These are phyloP conservation scores for Trichomalopsis sarcophagae DNA, from an alignment of 1,140 invertebrate genomes.

Conservation along the genomic window DNA sequence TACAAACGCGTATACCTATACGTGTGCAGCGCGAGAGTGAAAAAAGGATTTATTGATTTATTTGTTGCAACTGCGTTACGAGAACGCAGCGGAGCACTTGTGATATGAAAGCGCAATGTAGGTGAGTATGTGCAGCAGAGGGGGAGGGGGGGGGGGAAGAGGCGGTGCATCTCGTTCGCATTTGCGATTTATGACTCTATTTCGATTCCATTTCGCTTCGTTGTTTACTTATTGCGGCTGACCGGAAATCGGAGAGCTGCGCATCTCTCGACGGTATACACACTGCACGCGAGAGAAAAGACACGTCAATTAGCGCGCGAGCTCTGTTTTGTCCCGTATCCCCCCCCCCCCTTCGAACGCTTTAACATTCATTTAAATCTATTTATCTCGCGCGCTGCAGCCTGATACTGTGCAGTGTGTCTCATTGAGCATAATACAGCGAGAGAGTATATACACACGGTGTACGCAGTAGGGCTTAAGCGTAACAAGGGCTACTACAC, in stretches of 20 bases:
- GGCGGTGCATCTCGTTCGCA: constrained; percentile 18
- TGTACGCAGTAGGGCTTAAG: too few species aligned
- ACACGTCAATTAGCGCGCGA: neutral
- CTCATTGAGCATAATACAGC: too few species aligned
- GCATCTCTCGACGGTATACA: neutral
- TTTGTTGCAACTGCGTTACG: neutral
- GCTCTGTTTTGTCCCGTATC: neutral
- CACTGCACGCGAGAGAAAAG: neutral
- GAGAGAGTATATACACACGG: too few species aligned
- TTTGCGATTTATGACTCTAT: constrained; percentile 65
- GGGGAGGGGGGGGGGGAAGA: too few species aligned
- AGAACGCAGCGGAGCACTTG: too few species aligned
- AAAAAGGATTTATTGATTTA: constrained; percentile 1
- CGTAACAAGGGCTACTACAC: too few species aligned
- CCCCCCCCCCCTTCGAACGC: too few species aligned
- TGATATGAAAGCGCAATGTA: too few species aligned
- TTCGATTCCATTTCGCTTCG: constrained; percentile 64
- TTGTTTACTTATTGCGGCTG: constrained; percentile 63
- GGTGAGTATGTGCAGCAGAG: too few species aligned
- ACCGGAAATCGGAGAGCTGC: neutral
- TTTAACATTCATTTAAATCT: neutral
- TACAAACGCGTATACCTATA: too few species aligned
- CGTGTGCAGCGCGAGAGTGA: too few species aligned
- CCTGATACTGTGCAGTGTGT: too few species aligned
- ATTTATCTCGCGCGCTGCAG: neutral